These are phyloP conservation scores for Rostratula benghalensis DNA, from an alignment of 2,113 vertebrate genomes.

Conservation along the genomic window DNA sequence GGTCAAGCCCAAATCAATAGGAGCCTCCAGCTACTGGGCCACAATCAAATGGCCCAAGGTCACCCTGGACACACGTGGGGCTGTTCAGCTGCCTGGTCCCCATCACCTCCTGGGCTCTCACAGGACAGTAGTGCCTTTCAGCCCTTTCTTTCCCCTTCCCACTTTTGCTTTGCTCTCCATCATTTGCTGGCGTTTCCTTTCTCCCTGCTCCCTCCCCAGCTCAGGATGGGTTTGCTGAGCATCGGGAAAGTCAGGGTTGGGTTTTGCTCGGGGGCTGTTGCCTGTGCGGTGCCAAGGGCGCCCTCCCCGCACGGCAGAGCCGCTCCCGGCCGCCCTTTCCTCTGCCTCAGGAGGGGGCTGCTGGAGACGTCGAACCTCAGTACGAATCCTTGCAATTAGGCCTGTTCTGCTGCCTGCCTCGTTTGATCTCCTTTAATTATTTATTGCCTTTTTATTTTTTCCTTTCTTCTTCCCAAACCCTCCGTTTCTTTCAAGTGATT, in stretches of 20 bases:
- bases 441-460: background rate
- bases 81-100: accelerated
- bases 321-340: background rate
- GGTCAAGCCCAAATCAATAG: background rate
- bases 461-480: background rate
- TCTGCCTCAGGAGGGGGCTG: background rate
- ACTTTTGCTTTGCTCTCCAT: background rate
- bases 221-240: background rate
- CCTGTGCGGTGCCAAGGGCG: background rate
- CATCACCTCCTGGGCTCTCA: accelerated
- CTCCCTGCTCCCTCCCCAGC: accelerated
- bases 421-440: conserved; percentile 66
- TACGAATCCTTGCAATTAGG: conserved; percentile 34
- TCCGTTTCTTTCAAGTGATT: conserved; percentile 16
- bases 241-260: background rate
- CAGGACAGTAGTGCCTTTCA: accelerated
- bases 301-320: background rate
- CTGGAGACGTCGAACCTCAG: background rate
- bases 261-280: background rate
- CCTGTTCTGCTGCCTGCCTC: conserved; percentile 36
- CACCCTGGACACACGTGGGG: accelerated
- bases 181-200: background rate
- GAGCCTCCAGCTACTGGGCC: accelerated
- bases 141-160: background rate
- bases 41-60: accelerated